A percentile compares a stretch with the other conserved stretches of the same genome.
Conservation (phyloP, 2,113 vertebrate species). For the Rhinolophus sinicus region DNA sequence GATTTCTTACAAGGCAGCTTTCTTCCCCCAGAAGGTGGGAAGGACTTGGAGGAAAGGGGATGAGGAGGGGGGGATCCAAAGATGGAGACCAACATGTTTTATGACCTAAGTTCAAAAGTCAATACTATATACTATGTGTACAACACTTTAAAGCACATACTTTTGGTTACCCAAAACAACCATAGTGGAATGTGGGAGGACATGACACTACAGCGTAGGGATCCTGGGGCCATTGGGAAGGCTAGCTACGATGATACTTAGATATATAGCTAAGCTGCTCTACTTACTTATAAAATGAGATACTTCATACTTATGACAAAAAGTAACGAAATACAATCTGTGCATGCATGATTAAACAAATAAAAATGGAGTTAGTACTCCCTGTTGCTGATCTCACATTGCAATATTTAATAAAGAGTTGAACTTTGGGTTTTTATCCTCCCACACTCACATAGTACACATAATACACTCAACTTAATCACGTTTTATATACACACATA, state of each 20-base stretch:
- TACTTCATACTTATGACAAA: not conserved
- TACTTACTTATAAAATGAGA: not conserved
- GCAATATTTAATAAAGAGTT: not conserved
- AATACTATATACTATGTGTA: not conserved
- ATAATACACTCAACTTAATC: not conserved
- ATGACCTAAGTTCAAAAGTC: not conserved
- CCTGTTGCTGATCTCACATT: not conserved
- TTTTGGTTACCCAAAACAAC: not conserved
- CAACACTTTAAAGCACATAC: not conserved
- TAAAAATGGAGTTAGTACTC: not conserved
- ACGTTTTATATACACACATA: not conserved
- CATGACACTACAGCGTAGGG: not conserved
- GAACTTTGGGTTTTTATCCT: not conserved
- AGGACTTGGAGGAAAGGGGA: accelerated
- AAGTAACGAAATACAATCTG: not conserved
- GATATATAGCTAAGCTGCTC: not conserved
- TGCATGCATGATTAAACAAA: not conserved
- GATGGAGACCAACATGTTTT: not conserved
- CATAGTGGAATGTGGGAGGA: not conserved
- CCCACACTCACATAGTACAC: not conserved
- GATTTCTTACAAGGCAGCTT: not conserved
- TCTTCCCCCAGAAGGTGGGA: not conserved
- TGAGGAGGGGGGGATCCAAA: not conserved
- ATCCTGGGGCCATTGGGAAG: not conserved
- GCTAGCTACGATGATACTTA: not conserved